phyloP scores from a whole-genome alignment of 2,888 invertebrate species.

The Penaeus monodon region DNA sequence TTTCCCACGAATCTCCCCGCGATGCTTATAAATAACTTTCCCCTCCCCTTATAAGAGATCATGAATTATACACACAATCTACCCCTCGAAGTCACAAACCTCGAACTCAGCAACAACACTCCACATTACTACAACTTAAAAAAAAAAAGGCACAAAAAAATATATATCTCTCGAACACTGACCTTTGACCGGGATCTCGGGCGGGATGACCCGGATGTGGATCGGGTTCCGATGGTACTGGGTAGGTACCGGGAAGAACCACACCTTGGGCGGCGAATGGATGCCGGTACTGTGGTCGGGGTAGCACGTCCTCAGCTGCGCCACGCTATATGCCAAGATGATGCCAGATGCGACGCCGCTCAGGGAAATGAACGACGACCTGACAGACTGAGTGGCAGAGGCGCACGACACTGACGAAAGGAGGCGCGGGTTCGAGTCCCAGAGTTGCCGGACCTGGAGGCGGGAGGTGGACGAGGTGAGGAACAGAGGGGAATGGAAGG shows the following conservation, averaged over 20 bases:
- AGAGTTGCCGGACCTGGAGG: slow-evolving; percentile 60
- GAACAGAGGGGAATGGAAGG: background rate
- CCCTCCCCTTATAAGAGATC: too few species aligned
- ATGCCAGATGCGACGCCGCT: slow-evolving; percentile 64
- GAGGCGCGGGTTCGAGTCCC: slow-evolving; percentile 65
- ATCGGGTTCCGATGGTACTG: background rate
- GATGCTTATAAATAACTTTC: too few species aligned
- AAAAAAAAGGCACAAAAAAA: too few species aligned
- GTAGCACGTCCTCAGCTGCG: slow-evolving; percentile 62
- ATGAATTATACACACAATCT: too few species aligned
- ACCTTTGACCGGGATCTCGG: slow-evolving; percentile 24
- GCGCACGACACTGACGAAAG: slow-evolving; percentile 59
- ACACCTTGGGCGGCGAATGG: slow-evolving; percentile 49
- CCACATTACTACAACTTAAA: too few species aligned
- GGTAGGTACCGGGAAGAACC: slow-evolving; percentile 63
- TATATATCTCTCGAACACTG: background rate
- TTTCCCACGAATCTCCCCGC: too few species aligned
- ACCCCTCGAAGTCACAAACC: too few species aligned
- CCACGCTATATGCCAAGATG: slow-evolving; percentile 63
- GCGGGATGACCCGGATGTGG: slow-evolving; percentile 17
- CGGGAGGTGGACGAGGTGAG: background rate
- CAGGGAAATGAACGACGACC: slow-evolving; percentile 64
- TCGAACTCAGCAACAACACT: too few species aligned
- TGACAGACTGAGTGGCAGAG: slow-evolving; percentile 53
- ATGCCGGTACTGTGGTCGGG: slow-evolving; percentile 48